Evolutionary conservation across 2,113 vertebrate species (phyloP).

Genomic region (Erinaceus europaeus): DNA sequence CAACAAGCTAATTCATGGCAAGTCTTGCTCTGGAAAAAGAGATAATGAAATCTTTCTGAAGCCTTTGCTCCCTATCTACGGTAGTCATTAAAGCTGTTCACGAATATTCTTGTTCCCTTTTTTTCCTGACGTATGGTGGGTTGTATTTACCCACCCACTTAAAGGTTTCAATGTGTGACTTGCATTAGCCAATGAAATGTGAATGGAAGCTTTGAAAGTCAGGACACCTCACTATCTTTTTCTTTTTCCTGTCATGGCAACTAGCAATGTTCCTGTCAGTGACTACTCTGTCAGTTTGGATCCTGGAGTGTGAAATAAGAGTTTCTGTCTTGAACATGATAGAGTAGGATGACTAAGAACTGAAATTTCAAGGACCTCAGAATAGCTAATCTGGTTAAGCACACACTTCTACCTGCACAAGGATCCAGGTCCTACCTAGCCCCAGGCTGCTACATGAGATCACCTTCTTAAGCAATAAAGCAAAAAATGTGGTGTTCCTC

Average conservation of each 20-base stretch:
- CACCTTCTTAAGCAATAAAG: no score
- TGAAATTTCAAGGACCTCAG: not conserved
- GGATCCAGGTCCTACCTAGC: no score
- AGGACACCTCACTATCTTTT: not conserved
- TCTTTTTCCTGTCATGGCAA: not conserved
- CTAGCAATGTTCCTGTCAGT: not conserved
- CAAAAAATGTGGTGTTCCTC: no score
- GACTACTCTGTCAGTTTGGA: not conserved
- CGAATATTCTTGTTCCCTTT: slow-evolving; percentile 26
- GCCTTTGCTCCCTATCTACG: slow-evolving; percentile 19
- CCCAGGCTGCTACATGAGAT: no score
- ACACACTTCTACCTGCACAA: no score
- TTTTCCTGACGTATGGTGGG: not conserved
- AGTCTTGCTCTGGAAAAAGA: slow-evolving; percentile 47
- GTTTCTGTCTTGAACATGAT: not conserved
- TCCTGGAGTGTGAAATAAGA: not conserved
- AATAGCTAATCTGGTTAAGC: no score
- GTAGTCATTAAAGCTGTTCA: slow-evolving; percentile 12
- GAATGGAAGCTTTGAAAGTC: not conserved
- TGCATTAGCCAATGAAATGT: not conserved
- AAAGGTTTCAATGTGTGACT: not conserved
- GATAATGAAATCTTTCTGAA: slow-evolving; percentile 49
- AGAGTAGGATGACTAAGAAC: not conserved
- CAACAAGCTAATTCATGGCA: slow-evolving; percentile 26
- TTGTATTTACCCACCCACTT: not conserved